Evolutionary conservation across 1,140 invertebrate species (phyloP).

Genomic region (Musca vetustissima): DNA sequence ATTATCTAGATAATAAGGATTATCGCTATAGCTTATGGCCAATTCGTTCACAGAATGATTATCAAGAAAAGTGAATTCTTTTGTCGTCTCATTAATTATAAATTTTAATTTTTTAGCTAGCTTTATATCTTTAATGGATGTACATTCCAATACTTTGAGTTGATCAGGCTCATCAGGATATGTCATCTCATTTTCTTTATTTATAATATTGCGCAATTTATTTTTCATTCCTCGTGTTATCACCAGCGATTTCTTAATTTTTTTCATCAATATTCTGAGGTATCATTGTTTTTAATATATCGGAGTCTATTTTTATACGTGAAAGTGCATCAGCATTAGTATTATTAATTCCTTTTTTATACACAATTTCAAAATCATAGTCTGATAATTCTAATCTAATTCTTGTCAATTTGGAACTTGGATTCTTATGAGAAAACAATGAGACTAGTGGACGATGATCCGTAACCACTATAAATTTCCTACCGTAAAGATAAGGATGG

Average conservation of each 20-base stretch:
- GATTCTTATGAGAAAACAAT: constrained; percentile 56
- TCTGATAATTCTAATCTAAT: constrained; percentile 52
- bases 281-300: constrained; percentile 11
- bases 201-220: not conserved
- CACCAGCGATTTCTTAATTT: not conserved
- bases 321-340: constrained; percentile 26
- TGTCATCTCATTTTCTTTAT: not conserved
- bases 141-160: constrained; percentile 8
- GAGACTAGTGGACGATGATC: constrained; percentile 55
- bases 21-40: not conserved
- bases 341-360: constrained; percentile 32
- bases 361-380: constrained; percentile 47
- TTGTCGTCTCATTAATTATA: constrained; percentile 1
- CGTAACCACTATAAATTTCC: constrained; percentile 44
- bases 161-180: not conserved
- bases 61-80: not conserved
- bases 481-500: constrained; percentile 56
- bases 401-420: constrained; percentile 57
- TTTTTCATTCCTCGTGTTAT: constrained; percentile 15
- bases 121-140: not conserved
- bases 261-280: not conserved
- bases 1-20: constrained; percentile 12
- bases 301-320: constrained; percentile 18
- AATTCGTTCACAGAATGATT: not conserved
- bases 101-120: not conserved